Evolutionary conservation across 2,888 invertebrate species (phyloP).

Genomic region (Drosophila nr. perissopoda): DNA sequence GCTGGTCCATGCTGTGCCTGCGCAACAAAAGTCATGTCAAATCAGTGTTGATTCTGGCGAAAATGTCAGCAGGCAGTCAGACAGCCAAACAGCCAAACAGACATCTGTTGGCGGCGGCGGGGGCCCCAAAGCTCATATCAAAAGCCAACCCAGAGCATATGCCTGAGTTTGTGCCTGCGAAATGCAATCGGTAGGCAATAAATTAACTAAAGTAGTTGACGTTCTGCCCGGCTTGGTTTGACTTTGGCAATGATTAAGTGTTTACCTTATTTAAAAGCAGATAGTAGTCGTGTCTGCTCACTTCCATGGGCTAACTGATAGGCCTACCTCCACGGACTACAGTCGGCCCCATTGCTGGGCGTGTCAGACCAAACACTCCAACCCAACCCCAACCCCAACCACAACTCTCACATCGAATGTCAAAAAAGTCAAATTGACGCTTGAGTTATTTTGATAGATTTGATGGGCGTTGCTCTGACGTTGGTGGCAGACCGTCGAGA

Average conservation of each 20-base stretch:
- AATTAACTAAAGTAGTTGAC: conserved; percentile 77
- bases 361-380: conserved; percentile 15
- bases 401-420: conserved; percentile 38
- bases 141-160: conserved; percentile 17
- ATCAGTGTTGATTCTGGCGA: conserved; percentile 80
- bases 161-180: conserved; percentile 12
- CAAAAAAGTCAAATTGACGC: conserved; percentile 73
- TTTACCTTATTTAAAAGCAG: conserved; percentile 52
- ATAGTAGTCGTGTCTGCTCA: conserved; percentile 23
- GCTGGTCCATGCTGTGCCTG: conserved; percentile 65
- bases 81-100: conserved; percentile 17
- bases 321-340: conserved; percentile 21
- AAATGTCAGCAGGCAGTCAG: conserved; percentile 76
- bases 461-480: conserved; percentile 54
- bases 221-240: conserved; percentile 62
- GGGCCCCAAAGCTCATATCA: conserved; percentile 39
- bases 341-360: conserved; percentile 29
- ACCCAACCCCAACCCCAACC: neutral
- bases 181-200: conserved; percentile 77
- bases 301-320: conserved; percentile 42
- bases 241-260: conserved; percentile 76
- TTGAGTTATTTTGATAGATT: conserved; percentile 82
- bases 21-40: conserved; percentile 79
- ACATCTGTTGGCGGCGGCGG: conserved; percentile 18
- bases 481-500: conserved; percentile 1